A percentile compares a stretch with the other conserved stretches of the same genome.
These are phyloP conservation scores for Aleadryas rufinucha DNA, from an alignment of 2,113 vertebrate species.

Conservation along the genomic window DNA sequence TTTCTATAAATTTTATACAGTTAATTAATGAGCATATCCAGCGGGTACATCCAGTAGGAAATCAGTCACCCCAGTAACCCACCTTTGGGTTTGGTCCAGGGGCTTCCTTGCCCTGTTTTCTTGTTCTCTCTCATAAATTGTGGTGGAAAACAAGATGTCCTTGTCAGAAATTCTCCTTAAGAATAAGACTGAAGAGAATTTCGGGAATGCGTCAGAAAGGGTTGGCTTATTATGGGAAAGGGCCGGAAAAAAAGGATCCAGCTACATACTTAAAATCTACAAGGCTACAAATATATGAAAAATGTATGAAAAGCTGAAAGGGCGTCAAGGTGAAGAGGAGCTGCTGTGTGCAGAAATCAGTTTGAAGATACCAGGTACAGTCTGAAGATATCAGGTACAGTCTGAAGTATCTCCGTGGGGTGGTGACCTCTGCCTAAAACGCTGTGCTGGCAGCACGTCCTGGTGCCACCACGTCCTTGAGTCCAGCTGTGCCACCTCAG, in stretches of 20 bases:
- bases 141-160: neutral
- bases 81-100: neutral
- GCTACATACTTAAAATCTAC: too few relatives aligned
- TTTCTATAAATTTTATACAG: neutral
- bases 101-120: neutral
- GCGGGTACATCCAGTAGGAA: neutral
- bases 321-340: neutral
- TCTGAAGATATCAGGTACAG: neutral
- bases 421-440: neutral
- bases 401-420: neutral
- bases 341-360: neutral
- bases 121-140: neutral
- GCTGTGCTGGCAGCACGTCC: accelerated
- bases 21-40: neutral
- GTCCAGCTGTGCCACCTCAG: neutral
- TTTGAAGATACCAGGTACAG: neutral
- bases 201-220: neutral
- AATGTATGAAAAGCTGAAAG: neutral
- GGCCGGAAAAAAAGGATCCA: neutral
- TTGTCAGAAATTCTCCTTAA: neutral
- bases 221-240: neutral
- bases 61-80: neutral
- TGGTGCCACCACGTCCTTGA: neutral
- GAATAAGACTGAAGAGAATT: neutral
- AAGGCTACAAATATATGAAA: neutral